These are phyloP conservation scores for Nemoura dubitans DNA, from an alignment of 2,888 invertebrate species.

Conservation along the genomic window DNA sequence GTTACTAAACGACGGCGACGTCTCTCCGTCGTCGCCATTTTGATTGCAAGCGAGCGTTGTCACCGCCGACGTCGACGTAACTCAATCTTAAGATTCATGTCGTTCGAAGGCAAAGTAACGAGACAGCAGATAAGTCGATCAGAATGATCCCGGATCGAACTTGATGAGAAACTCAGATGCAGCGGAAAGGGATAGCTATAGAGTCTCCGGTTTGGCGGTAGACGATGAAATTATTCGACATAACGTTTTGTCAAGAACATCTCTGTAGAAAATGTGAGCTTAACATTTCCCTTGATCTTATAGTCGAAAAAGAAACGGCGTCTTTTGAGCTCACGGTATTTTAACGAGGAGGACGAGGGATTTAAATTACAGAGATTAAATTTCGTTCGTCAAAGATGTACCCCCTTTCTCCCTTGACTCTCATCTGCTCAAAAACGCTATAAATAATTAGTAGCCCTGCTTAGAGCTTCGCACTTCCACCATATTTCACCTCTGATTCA, in stretches of 20 bases:
- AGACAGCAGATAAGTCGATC: background rate
- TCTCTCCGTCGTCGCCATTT: background rate
- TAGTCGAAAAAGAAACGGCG: background rate
- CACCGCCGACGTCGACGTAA: background rate
- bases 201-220: background rate
- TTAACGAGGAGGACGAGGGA: background rate
- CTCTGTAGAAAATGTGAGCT: background rate
- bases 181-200: background rate
- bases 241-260: background rate
- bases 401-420: background rate
- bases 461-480: background rate
- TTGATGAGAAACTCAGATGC: constrained; percentile 4
- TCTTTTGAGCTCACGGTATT: background rate
- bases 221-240: background rate
- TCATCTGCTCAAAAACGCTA: background rate
- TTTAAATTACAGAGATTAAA: background rate
- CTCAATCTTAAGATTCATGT: constrained; percentile 12
- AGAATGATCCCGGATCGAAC: constrained; percentile 4
- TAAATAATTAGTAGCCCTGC: background rate
- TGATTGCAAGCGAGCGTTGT: background rate
- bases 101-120: background rate
- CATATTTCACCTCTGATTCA: background rate
- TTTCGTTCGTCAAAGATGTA: background rate
- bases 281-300: background rate
- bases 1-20: background rate